phyloP scores from a whole-genome alignment of 2,888 invertebrate species.

The Platypus cylindrus region DNA sequence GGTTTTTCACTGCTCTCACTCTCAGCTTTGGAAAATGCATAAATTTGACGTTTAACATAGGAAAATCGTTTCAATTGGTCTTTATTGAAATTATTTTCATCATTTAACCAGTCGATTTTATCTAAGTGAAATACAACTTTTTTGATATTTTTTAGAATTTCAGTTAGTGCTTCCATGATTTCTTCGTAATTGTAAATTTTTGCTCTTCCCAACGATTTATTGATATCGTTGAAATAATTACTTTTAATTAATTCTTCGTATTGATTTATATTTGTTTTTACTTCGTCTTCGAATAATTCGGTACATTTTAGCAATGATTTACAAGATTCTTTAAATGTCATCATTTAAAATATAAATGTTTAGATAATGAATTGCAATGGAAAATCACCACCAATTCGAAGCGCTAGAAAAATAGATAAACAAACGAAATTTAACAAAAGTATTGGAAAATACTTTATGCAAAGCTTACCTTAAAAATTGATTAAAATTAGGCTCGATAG shows the following conservation, averaged over 20 bases:
- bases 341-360: conserved; percentile 2
- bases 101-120: conserved; percentile 15
- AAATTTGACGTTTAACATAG: conserved; percentile 20
- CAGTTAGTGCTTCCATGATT: conserved; percentile 17
- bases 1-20: neutral
- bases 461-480: too few species aligned
- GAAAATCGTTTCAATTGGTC: conserved; percentile 18
- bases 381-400: neutral
- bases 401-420: neutral
- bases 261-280: conserved; percentile 17
- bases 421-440: too few species aligned
- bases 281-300: conserved; percentile 18
- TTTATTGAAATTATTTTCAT: conserved; percentile 10
- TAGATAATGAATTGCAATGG: neutral
- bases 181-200: conserved; percentile 22
- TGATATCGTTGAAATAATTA: conserved; percentile 12
- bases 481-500: too few species aligned
- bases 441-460: too few species aligned
- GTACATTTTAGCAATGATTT: conserved; percentile 16
- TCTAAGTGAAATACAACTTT: conserved; percentile 18
- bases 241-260: conserved; percentile 14
- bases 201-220: conserved; percentile 18
- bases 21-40: conserved; percentile 13
- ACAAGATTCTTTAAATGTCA: conserved; percentile 16
- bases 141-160: conserved; percentile 18